A percentile compares a stretch with the other conserved stretches of the same genome.
Evolutionary conservation across 2,113 vertebrate genomes (phyloP).

Genomic region (Zapornia atra): DNA sequence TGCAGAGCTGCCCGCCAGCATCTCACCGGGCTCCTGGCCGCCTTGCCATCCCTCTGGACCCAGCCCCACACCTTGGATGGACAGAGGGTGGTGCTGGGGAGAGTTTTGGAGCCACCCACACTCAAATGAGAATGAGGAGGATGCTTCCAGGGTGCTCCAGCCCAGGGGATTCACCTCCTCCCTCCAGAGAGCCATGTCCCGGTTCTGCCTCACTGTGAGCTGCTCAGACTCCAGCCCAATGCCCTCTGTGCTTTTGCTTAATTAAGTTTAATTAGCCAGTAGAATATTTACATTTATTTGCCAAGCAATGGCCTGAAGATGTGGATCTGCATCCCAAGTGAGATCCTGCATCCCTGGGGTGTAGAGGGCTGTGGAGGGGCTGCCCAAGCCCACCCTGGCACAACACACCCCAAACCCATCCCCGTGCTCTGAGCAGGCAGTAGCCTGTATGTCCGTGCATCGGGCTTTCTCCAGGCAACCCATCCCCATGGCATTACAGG

Average conservation of each 20-base stretch:
- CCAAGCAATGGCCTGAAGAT: neutral
- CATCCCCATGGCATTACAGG: fast-evolving
- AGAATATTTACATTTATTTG: neutral
- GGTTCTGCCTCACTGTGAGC: fast-evolving
- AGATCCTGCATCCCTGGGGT: fast-evolving
- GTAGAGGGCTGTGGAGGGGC: neutral
- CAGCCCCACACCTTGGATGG: neutral
- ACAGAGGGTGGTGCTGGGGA: no score
- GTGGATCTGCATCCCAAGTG: fast-evolving
- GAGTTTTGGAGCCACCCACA: fast-evolving
- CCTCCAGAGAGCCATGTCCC: fast-evolving
- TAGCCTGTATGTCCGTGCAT: fast-evolving
- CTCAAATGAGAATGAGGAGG: neutral
- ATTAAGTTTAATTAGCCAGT: neutral
- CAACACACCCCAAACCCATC: fast-evolving
- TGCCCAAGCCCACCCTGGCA: neutral
- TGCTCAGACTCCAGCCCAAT: neutral
- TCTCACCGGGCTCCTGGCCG: neutral
- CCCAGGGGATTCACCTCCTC: neutral
- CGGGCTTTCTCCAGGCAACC: fast-evolving
- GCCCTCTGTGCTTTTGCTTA: neutral
- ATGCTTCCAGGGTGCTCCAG: neutral
- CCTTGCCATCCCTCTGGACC: neutral
- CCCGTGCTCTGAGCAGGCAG: fast-evolving
- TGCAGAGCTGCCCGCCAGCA: fast-evolving